Evolutionary conservation across 1,140 invertebrate species (phyloP).

Genomic region (Marisa cornuarietis): DNA sequence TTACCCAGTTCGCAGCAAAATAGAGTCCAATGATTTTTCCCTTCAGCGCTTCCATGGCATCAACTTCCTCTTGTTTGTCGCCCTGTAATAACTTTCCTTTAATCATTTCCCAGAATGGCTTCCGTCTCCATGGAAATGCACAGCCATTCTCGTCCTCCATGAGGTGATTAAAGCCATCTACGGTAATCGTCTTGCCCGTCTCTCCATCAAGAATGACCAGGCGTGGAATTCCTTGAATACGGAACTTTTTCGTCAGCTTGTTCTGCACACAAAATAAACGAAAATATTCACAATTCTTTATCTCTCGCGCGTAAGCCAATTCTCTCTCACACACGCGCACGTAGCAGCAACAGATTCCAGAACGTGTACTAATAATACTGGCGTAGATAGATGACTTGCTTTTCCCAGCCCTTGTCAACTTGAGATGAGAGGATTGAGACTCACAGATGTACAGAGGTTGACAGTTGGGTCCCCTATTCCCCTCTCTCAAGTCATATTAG

Average conservation of each 20-base stretch:
- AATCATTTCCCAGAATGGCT: conserved; percentile 70
- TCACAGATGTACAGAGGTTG: no score
- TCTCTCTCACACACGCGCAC: neutral
- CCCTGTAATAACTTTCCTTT: conserved; percentile 70
- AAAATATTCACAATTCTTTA: conserved; percentile 11
- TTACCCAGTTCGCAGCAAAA: conserved; percentile 85
- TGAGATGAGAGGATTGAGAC: no score
- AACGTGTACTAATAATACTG: no score
- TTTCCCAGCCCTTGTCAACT: no score
- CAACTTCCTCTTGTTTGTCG: conserved; percentile 64
- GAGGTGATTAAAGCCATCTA: conserved; percentile 73
- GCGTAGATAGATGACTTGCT: no score
- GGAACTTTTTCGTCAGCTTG: conserved; percentile 58
- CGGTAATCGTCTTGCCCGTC: conserved; percentile 72
- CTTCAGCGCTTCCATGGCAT: conserved; percentile 53
- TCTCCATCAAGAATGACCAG: conserved; percentile 76
- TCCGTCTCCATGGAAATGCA: conserved; percentile 77
- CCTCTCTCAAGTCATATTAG: no score
- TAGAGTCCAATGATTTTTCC: conserved; percentile 79
- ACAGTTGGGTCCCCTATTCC: no score
- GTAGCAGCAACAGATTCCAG: no score
- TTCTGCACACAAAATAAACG: conserved; percentile 65
- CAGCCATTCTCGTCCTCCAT: conserved; percentile 73
- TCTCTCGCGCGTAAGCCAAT: neutral
- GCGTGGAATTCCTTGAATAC: conserved; percentile 62